Percentiles rank a stretch among this genome's conserved stretches.
These are phyloP conservation scores for Psittacus erithacus DNA, from an alignment of 2,113 vertebrate species.

Conservation along the genomic window DNA sequence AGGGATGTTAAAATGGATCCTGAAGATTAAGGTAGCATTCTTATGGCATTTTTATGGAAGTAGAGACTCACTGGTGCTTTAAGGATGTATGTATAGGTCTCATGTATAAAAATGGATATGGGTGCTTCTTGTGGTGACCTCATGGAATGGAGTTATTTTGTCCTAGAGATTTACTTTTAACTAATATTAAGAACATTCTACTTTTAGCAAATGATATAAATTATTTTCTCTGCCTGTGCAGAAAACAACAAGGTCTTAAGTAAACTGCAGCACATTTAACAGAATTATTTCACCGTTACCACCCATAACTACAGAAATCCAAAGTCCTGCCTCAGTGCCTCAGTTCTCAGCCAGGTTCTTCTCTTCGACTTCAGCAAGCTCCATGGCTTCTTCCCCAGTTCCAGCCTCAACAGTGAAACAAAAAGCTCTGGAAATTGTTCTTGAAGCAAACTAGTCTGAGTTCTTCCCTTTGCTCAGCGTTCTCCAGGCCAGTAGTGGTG, in stretches of 20 bases:
- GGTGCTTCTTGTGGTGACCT: background rate
- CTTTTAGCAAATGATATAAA: background rate
- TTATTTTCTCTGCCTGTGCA: background rate
- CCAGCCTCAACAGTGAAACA: background rate
- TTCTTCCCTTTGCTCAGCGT: background rate
- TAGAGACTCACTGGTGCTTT: background rate
- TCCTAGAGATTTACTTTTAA: background rate
- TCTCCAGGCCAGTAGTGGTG: background rate
- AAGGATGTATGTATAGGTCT: background rate
- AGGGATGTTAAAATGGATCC: background rate
- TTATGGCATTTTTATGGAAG: background rate
- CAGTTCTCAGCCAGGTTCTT: background rate
- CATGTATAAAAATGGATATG: background rate
- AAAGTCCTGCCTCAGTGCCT: background rate
- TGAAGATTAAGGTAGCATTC: background rate
- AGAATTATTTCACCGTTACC: background rate
- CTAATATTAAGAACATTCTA: background rate
- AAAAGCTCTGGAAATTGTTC: background rate
- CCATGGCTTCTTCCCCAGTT: background rate
- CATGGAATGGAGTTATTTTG: background rate
- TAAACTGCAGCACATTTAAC: background rate
- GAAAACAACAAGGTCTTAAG: background rate
- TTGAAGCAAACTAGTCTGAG: background rate
- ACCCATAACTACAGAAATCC: background rate
- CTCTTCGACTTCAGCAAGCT: background rate